phyloP scores from a whole-genome alignment of 2,888 invertebrate species.

The Himalopsyche anomala region DNA sequence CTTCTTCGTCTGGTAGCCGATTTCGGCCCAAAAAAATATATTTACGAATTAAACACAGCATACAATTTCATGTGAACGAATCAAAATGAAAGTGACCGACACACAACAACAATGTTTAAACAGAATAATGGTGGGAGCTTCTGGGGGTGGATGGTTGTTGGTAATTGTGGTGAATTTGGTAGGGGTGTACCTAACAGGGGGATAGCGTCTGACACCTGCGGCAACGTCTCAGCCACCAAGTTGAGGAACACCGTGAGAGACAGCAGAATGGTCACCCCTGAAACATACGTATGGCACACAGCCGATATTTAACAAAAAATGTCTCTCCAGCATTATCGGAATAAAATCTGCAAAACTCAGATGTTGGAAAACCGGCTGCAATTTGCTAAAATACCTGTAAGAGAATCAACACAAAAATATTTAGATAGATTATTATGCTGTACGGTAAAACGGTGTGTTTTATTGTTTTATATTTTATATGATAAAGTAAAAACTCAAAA shows the following conservation, averaged over 20 bases:
- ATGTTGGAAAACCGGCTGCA: conserved; percentile 5
- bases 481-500: too few relatives aligned
- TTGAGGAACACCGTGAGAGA: conserved; percentile 99
- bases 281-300: conserved; percentile 76
- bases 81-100: conserved; percentile 65
- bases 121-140: conserved; percentile 52
- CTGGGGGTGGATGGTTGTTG: conserved; percentile 53
- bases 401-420: background rate
- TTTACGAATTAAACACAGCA: conserved; percentile 58
- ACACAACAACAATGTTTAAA: conserved; percentile 65
- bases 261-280: conserved; percentile 99
- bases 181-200: conserved; percentile 96
- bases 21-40: background rate
- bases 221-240: conserved; percentile 99
- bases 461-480: too few relatives aligned
- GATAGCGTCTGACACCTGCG: conserved; percentile 99
- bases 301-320: conserved; percentile 35
- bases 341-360: conserved; percentile 35
- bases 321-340: conserved; percentile 27
- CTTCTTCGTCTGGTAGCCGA: too few relatives aligned
- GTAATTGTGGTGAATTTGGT: conserved; percentile 57
- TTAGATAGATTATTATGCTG: background rate
- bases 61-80: conserved; percentile 62
- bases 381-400: background rate
- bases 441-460: too few relatives aligned